A percentile compares a stretch with the other conserved stretches of the same genome.
phyloP scores from a whole-genome alignment of 2,888 invertebrate species.

The Hydraecia micacea region DNA sequence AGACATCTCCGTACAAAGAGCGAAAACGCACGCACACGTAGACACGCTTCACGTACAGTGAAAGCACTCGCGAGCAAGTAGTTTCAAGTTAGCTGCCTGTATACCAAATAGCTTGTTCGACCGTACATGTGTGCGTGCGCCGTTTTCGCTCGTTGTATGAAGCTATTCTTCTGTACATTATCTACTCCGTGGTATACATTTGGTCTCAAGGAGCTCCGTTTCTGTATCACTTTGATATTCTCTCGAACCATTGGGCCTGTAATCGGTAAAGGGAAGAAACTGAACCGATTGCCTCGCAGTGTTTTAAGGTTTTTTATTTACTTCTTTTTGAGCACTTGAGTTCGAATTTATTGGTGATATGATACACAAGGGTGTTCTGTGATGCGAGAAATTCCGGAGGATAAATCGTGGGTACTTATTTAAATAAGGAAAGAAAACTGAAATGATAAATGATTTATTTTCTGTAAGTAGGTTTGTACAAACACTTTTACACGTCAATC shows the following conservation, averaged over 20 bases:
- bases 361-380: slow-evolving; percentile 4
- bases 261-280: slow-evolving; percentile 59
- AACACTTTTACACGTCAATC: no score
- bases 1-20: neutral
- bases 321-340: slow-evolving; percentile 14
- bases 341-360: neutral
- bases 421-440: neutral
- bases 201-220: slow-evolving; percentile 39
- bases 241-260: slow-evolving; percentile 56
- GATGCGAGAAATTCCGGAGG: neutral
- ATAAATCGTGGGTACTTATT: neutral
- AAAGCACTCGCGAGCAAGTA: no score
- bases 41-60: neutral
- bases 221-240: slow-evolving; percentile 61
- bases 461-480: no score
- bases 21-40: neutral
- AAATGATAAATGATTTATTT: no score
- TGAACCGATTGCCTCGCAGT: slow-evolving; percentile 34
- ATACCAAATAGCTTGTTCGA: no score
- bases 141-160: neutral
- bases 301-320: slow-evolving; percentile 31
- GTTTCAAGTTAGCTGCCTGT: no score
- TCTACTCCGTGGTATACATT: slow-evolving; percentile 21
- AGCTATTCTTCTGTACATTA: slow-evolving; percentile 4
- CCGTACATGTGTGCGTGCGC: neutral